phyloP scores from a whole-genome alignment of 1,140 invertebrate species.

The Chlorops oryzae region DNA sequence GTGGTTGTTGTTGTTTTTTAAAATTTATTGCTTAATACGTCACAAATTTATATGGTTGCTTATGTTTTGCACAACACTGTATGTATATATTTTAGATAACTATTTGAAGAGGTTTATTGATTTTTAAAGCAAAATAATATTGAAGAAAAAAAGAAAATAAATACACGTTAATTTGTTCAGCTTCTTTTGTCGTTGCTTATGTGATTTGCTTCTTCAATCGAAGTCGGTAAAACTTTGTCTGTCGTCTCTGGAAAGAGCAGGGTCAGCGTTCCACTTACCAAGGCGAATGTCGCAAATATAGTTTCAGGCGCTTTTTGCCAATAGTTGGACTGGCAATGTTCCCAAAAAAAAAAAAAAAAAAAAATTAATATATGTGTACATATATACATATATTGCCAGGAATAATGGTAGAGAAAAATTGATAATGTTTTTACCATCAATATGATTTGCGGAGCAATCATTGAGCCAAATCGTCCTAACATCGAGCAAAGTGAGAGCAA shows the following conservation, averaged over 20 bases:
- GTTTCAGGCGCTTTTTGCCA: conserved; percentile 59
- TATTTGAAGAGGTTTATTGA: too few relatives aligned
- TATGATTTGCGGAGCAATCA: conserved; percentile 60
- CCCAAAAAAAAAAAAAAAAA: background rate
- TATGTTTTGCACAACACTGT: too few relatives aligned
- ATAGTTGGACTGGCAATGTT: conserved; percentile 37
- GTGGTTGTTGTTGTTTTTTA: too few relatives aligned
- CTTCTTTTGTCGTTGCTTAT: too few relatives aligned
- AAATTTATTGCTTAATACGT: too few relatives aligned
- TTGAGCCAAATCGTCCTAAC: conserved; percentile 60
- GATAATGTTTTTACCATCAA: conserved; percentile 45
- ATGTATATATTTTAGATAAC: too few relatives aligned
- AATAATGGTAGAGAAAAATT: background rate
- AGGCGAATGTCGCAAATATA: conserved; percentile 61
- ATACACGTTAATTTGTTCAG: too few relatives aligned
- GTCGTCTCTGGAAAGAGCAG: conserved; percentile 63
- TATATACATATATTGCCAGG: background rate
- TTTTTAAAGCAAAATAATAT: too few relatives aligned
- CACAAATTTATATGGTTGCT: too few relatives aligned
- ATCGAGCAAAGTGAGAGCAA: conserved; percentile 62
- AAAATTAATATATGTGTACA: background rate
- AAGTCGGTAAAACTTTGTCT: conserved; percentile 58
- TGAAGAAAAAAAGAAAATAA: too few relatives aligned
- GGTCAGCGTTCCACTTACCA: conserved; percentile 55
- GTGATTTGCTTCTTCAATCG: conserved; percentile 57